These are phyloP conservation scores for Acrocera orbiculus DNA, from an alignment of 2,888 invertebrate species.

Conservation along the genomic window DNA sequence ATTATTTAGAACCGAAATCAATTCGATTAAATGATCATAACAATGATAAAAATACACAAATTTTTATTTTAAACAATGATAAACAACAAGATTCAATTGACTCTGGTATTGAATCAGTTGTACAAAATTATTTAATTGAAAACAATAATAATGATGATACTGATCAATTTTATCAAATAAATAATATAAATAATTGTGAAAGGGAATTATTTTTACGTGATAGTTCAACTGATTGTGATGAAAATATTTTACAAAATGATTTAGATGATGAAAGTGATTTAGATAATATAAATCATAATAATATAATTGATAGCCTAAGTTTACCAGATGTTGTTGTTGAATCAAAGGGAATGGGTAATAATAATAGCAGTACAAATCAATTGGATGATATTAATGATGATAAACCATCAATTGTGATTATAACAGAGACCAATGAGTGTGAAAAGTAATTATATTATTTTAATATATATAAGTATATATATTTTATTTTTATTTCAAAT, in stretches of 20 bases:
- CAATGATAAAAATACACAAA: background rate
- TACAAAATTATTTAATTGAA: background rate
- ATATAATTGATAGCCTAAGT: conserved; percentile 30
- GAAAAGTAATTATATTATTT: too few relatives aligned
- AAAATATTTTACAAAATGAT: conserved; percentile 17
- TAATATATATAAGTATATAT: too few relatives aligned
- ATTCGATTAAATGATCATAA: background rate
- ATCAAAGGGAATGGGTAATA: conserved; percentile 16
- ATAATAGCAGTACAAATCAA: conserved; percentile 7
- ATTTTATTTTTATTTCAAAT: too few relatives aligned
- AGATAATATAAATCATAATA: conserved; percentile 9
- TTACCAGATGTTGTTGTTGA: conserved; percentile 31
- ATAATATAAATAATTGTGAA: conserved; percentile 6
- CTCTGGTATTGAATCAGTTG: conserved; percentile 21
- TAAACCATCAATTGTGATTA: background rate
- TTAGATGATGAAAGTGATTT: conserved; percentile 7
- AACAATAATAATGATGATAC: conserved; percentile 1
- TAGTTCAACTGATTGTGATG: conserved; percentile 28
- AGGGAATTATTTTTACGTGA: conserved; percentile 12
- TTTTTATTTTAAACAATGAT: background rate
- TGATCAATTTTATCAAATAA: background rate
- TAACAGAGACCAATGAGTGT: too few relatives aligned
- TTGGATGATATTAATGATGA: conserved; percentile 1
- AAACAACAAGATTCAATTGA: conserved; percentile 17
- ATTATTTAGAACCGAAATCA: conserved; percentile 2